Evolutionary conservation across 2,888 invertebrate species (phyloP).

Genomic region (Drosophila neonasuta): DNA sequence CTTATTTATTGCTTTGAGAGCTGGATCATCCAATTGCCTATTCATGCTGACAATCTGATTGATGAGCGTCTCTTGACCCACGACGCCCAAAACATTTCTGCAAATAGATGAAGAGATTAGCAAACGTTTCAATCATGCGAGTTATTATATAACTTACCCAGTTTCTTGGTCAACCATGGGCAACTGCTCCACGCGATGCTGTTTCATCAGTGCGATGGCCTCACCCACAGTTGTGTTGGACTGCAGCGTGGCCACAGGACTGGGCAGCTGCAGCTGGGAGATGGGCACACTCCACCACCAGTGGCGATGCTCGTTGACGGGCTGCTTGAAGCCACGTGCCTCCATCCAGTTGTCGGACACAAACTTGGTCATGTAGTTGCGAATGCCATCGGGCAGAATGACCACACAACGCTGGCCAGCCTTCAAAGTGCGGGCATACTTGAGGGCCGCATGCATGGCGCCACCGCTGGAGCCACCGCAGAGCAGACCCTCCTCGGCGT

Average conservation of each 20-base stretch:
- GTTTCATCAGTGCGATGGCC: conserved; percentile 87
- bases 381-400: conserved; percentile 95
- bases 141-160: conserved; percentile 70
- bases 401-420: conserved; percentile 93
- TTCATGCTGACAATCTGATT: conserved; percentile 78
- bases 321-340: conserved; percentile 86
- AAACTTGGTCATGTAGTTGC: conserved; percentile 99
- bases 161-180: conserved; percentile 84
- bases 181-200: conserved; percentile 86
- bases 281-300: conserved; percentile 92
- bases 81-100: conserved; percentile 70
- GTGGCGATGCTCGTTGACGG: conserved; percentile 78
- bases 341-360: conserved; percentile 98
- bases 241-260: conserved; percentile 80
- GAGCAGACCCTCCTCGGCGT: conserved; percentile 95
- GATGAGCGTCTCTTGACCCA: conserved; percentile 71
- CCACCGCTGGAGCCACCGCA: conserved; percentile 97
- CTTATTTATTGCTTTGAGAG: conserved; percentile 87
- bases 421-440: conserved; percentile 88
- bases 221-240: conserved; percentile 86
- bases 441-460: conserved; percentile 89
- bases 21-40: conserved; percentile 78
- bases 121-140: fast-evolving
- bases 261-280: conserved; percentile 84
- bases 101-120: conserved; percentile 4